Evolutionary conservation across 2,113 vertebrate genomes (phyloP).

Genomic region (Atrichornis clamosus): DNA sequence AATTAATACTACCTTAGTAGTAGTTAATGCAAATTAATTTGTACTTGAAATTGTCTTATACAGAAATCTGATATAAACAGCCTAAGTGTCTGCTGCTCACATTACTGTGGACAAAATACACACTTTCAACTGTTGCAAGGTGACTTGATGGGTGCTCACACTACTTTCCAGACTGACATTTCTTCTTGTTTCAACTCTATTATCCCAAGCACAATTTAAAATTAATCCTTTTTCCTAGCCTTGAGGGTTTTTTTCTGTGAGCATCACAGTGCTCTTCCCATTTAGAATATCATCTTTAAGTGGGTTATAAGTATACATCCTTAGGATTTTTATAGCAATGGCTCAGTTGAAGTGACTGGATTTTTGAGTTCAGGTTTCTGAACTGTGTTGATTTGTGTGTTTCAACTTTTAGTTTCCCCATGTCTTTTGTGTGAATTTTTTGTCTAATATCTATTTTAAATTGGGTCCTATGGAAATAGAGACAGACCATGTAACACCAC

Average conservation of each 20-base stretch:
- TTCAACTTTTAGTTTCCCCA: background rate
- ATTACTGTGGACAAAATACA: background rate
- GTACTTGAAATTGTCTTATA: background rate
- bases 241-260: background rate
- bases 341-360: background rate
- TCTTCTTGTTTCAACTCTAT: background rate
- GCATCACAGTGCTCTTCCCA: background rate
- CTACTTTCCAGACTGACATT: background rate
- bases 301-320: background rate
- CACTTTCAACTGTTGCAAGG: background rate
- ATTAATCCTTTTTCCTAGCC: background rate
- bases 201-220: background rate
- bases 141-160: background rate
- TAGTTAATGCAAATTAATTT: background rate
- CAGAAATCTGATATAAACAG: background rate
- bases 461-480: background rate
- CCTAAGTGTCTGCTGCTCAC: background rate
- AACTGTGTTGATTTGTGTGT: background rate
- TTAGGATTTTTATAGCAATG: background rate
- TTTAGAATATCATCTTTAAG: background rate
- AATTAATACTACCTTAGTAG: background rate
- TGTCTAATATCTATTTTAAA: background rate
- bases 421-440: background rate
- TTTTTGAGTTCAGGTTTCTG: background rate
- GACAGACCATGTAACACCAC: background rate